Conservation (phyloP, 2,888 invertebrate genomes). For the Apodemia hepburni region DNA sequence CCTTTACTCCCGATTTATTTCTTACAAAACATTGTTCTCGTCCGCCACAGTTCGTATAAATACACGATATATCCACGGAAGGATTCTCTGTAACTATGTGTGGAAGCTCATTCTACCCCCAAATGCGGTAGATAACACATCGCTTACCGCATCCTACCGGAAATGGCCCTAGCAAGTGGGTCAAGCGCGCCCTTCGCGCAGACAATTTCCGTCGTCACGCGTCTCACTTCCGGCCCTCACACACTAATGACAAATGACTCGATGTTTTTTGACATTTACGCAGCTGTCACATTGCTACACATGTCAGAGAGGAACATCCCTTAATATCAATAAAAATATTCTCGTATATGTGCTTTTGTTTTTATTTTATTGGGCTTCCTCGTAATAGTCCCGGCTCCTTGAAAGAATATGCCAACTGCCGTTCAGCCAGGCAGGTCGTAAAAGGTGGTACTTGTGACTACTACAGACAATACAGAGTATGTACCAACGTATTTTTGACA, state of each 20-base stretch:
- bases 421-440: too few species aligned
- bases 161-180: slow-evolving; percentile 5
- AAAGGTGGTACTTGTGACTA: too few species aligned
- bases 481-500: too few species aligned
- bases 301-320: background rate
- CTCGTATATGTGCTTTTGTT: too few species aligned
- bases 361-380: too few species aligned
- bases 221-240: slow-evolving; percentile 7
- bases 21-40: too few species aligned
- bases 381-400: too few species aligned
- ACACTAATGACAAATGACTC: slow-evolving; percentile 2
- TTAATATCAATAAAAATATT: background rate
- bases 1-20: too few species aligned
- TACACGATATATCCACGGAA: background rate
- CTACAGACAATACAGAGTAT: too few species aligned
- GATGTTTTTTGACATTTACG: background rate
- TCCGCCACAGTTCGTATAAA: too few species aligned
- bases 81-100: background rate
- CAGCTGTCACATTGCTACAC: background rate
- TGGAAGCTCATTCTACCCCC: background rate
- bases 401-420: too few species aligned
- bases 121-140: background rate
- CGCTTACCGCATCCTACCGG: background rate
- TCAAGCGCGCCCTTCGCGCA: background rate
- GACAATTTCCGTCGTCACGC: slow-evolving; percentile 6